phyloP scores from a whole-genome alignment of 2,797 vertebrate species.

The Eutrigla gurnardus region DNA sequence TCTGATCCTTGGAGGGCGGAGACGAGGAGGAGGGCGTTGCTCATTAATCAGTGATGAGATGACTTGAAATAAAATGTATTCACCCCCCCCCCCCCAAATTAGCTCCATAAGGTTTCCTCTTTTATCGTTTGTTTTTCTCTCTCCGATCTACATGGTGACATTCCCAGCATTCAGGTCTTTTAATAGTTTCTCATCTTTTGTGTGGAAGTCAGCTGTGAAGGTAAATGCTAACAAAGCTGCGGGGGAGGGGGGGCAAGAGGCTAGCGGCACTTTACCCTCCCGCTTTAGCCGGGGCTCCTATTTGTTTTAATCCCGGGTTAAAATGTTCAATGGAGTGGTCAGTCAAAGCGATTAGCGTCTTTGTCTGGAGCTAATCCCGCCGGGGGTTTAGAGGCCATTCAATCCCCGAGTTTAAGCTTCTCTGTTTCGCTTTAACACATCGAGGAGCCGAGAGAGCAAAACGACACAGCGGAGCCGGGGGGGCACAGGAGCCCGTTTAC shows the following conservation, averaged over 20 bases:
- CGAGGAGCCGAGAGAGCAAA: constrained; percentile 81
- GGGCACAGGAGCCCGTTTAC: too few relatives aligned
- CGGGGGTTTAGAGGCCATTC: constrained; percentile 73
- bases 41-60: constrained; percentile 40
- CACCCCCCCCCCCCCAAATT: constrained; percentile 2
- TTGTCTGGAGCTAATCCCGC: constrained; percentile 73
- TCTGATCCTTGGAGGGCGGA: constrained; percentile 15
- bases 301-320: constrained; percentile 68
- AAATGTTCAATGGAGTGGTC: constrained; percentile 60
- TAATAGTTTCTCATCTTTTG: constrained; percentile 38
- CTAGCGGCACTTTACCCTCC: constrained; percentile 28
- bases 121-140: not conserved
- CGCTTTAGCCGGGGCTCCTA: constrained; percentile 22
- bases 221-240: constrained; percentile 48
- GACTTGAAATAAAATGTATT: not conserved
- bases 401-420: constrained; percentile 75
- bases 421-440: constrained; percentile 84
- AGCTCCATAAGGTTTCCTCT: constrained; percentile 1
- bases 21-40: not conserved
- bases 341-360: constrained; percentile 78
- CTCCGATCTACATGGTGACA: not conserved
- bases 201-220: constrained; percentile 24
- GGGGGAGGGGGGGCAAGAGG: constrained; percentile 49
- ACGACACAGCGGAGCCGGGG: constrained; percentile 12
- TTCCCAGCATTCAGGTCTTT: constrained; percentile 10